Evolutionary conservation across 2,888 invertebrate species (phyloP).

Genomic region (Hydrotaea cyrtoneurina): DNA sequence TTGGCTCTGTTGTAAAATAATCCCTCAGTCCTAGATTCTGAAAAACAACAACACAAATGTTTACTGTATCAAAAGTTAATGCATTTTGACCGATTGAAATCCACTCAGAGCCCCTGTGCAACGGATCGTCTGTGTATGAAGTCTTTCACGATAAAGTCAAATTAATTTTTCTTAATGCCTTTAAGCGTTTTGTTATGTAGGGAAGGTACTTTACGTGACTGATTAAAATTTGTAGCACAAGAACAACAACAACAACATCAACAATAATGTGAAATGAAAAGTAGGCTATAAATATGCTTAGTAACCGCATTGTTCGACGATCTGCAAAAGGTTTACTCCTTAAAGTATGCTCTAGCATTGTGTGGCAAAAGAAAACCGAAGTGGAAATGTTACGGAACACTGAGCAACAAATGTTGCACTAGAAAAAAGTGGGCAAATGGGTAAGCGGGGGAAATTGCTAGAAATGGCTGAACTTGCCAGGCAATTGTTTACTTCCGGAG

Average conservation of each 20-base stretch:
- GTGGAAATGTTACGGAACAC: conserved; percentile 23
- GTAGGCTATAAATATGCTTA: conserved; percentile 50
- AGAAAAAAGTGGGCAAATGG: background rate
- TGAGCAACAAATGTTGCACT: conserved; percentile 3
- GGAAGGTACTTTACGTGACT: conserved; percentile 40
- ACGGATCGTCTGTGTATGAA: conserved; percentile 16
- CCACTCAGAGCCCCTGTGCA: too few species aligned
- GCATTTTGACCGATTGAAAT: too few species aligned
- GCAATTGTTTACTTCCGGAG: background rate
- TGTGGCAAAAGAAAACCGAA: background rate
- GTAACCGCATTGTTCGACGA: background rate
- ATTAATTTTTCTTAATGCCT: conserved; percentile 63
- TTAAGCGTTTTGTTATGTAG: conserved; percentile 42
- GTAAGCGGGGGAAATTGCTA: background rate
- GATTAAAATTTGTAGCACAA: conserved; percentile 46
- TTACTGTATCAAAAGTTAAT: too few species aligned
- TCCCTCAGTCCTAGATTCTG: too few species aligned
- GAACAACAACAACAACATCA: background rate
- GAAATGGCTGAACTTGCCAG: background rate
- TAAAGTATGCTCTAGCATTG: conserved; percentile 50
- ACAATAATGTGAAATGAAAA: conserved; percentile 33
- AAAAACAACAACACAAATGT: too few species aligned
- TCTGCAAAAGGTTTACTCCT: conserved; percentile 17
- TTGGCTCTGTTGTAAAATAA: too few species aligned
- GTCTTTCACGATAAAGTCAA: conserved; percentile 57